Percentiles rank a stretch among this genome's conserved stretches.
These are phyloP conservation scores for Malacoraja senta DNA, from an alignment of 2,797 vertebrate species.

Conservation along the genomic window DNA sequence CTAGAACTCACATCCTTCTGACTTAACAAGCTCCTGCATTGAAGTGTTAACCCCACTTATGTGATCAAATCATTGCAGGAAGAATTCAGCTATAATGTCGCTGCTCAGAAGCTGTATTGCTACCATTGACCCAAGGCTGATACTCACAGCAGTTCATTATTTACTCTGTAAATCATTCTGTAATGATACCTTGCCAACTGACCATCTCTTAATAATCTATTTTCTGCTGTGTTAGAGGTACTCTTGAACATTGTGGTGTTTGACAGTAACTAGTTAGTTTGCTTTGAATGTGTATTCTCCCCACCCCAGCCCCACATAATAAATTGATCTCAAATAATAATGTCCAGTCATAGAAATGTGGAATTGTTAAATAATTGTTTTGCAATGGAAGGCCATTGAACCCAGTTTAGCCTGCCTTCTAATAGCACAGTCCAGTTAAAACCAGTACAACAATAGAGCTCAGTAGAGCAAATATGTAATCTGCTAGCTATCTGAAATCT, in stretches of 20 bases:
- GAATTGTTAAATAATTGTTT: too few species aligned
- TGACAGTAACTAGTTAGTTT: not conserved
- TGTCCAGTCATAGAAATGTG: not conserved
- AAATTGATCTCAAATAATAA: too few species aligned
- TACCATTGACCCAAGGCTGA: not conserved
- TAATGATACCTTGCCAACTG: not conserved
- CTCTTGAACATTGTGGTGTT: not conserved
- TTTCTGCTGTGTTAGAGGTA: not conserved
- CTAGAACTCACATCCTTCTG: too few species aligned
- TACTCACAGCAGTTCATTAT: not conserved
- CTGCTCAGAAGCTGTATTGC: not conserved
- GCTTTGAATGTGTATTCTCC: not conserved
- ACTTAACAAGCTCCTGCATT: not conserved
- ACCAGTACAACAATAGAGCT: not conserved
- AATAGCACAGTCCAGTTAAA: not conserved
- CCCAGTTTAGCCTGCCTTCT: not conserved
- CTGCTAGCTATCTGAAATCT: not conserved
- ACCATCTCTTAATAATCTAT: not conserved
- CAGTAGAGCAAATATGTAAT: not conserved
- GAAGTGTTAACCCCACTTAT: not conserved
- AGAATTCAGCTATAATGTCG: not conserved
- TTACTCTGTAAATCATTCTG: not conserved
- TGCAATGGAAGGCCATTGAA: too few species aligned
- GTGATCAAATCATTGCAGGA: not conserved
- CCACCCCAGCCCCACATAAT: too few species aligned